These are phyloP conservation scores for Acleris sparsana DNA, from an alignment of 2,888 invertebrate species.

Conservation along the genomic window DNA sequence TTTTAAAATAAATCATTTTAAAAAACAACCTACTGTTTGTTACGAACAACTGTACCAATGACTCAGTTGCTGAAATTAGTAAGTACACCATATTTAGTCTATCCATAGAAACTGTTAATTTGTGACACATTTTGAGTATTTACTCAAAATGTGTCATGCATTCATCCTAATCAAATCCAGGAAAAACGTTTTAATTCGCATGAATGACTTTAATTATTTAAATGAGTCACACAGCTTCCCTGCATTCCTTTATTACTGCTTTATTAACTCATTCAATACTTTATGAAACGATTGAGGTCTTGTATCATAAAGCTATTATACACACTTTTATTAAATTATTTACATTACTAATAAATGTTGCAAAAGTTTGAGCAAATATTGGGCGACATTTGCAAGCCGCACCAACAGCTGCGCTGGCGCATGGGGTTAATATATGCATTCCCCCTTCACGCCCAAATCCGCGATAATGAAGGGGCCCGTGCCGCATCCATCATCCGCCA, in stretches of 20 bases:
- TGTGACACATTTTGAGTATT: slow-evolving; percentile 1
- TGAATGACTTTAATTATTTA: slow-evolving; percentile 27
- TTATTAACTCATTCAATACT: slow-evolving; percentile 6
- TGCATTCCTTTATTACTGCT: slow-evolving; percentile 5
- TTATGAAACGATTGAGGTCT: too few species aligned
- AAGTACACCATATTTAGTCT: slow-evolving; percentile 19
- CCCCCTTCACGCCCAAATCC: slow-evolving; percentile 80
- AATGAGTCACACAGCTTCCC: slow-evolving; percentile 34
- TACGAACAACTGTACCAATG: slow-evolving; percentile 8
- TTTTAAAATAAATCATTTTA: slow-evolving; percentile 18
- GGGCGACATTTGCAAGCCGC: slow-evolving; percentile 40
- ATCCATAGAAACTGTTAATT: slow-evolving; percentile 24
- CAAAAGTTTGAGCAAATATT: slow-evolving; percentile 42
- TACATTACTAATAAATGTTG: slow-evolving; percentile 21
- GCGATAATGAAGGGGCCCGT: slow-evolving; percentile 62
- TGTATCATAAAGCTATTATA: too few species aligned
- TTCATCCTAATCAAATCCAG: slow-evolving; percentile 24
- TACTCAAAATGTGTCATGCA: slow-evolving; percentile 28
- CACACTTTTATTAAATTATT: too few species aligned
- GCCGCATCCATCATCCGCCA: slow-evolving; percentile 66
- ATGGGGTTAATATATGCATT: slow-evolving; percentile 75
- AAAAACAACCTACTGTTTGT: slow-evolving; percentile 24
- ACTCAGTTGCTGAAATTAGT: slow-evolving; percentile 29
- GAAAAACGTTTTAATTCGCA: slow-evolving; percentile 26
- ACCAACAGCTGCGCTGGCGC: slow-evolving; percentile 69